These are phyloP conservation scores for Lanistes nyassanus DNA, from an alignment of 1,140 invertebrate genomes.

Conservation along the genomic window DNA sequence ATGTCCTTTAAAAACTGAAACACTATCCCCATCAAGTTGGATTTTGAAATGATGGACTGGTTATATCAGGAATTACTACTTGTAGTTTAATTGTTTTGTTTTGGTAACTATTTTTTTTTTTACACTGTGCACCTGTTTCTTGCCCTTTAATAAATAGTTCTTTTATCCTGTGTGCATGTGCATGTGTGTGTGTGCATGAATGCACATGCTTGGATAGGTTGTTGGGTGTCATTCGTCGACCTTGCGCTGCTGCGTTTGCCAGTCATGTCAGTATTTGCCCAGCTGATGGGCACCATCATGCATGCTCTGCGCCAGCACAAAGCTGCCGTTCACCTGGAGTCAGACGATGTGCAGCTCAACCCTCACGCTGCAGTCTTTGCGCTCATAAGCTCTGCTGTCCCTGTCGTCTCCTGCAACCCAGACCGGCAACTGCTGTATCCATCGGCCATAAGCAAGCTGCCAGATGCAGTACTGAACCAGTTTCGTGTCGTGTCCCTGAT, in stretches of 20 bases:
- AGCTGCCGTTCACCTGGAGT: conserved; percentile 50
- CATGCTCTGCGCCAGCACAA: conserved; percentile 52
- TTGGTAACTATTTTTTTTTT: not conserved
- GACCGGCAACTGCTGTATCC: conserved; percentile 57
- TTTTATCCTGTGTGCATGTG: not conserved
- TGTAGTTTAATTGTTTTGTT: conserved; percentile 8
- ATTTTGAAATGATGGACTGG: too few relatives aligned
- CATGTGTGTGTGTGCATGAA: too few relatives aligned
- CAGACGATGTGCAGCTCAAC: conserved; percentile 56
- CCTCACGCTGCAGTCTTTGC: conserved; percentile 37
- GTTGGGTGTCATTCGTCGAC: conserved; percentile 64
- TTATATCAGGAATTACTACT: too few relatives aligned
- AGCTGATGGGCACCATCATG: conserved; percentile 58
- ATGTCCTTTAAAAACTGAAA: too few relatives aligned
- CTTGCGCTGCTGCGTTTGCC: conserved; percentile 48
- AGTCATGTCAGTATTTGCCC: conserved; percentile 59
- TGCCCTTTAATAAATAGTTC: too few relatives aligned
- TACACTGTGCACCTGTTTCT: too few relatives aligned
- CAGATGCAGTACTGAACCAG: conserved; percentile 54
- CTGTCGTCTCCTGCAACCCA: conserved; percentile 49
- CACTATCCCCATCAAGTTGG: too few relatives aligned
- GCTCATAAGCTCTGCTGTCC: conserved; percentile 32
- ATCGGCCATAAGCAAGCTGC: conserved; percentile 51
- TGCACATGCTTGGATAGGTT: conserved; percentile 54
- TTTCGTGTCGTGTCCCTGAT: conserved; percentile 58